Evolutionary conservation across 2,113 vertebrate species (phyloP), one percentile per base, ranked within the genome.

Genomic region (Phalacrocorax pelagicus): DNA sequence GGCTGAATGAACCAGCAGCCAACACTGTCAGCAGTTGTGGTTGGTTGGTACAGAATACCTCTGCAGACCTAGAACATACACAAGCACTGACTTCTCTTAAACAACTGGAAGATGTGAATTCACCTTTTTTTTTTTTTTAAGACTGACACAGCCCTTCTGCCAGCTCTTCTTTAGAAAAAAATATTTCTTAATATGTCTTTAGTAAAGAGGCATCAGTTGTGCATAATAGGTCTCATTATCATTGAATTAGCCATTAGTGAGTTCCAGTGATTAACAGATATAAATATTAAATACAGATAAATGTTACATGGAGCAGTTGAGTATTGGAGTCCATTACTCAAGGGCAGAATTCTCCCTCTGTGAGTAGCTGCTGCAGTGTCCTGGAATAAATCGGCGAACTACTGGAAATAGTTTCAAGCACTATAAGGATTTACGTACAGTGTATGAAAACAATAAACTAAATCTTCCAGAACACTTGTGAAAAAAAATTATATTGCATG

Each of bases 231-330:
- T 69, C n/a, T 93, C 82, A 44, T 69, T 93, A 69, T 81, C 32
- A 94, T 91, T 79, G 38, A 90, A 86, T 93, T 90, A 83, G 67
- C 74, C 51, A 20, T 82, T 82, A 65, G 49, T 70, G 29, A 71
- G 11, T 10, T 66, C 20, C 26, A 86, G 46, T 52, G 77, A 72
- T 63, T 16, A 88, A 38, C 51, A 86, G 71, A 71, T 93, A 55
- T 22, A 90, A 96, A 88, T 95, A 86, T 67, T 92, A 96, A 96
- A 88, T 83, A 81, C 61, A 79, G 75, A 52, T 86, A 67, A 88
- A 72, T 86, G 49, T 92, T 92, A 36, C 55, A 5, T 58, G 58
- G 36, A 75, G 17, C 57, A 84, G 24, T 17, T 81, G 36, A 90
- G 63, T 81, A 71, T 38, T 66, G 17, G 34, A 79, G 34, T 69